Base-by-base conservation (phyloP, 2,888 invertebrate species). In the Aspidiotus rigidus region DNA sequence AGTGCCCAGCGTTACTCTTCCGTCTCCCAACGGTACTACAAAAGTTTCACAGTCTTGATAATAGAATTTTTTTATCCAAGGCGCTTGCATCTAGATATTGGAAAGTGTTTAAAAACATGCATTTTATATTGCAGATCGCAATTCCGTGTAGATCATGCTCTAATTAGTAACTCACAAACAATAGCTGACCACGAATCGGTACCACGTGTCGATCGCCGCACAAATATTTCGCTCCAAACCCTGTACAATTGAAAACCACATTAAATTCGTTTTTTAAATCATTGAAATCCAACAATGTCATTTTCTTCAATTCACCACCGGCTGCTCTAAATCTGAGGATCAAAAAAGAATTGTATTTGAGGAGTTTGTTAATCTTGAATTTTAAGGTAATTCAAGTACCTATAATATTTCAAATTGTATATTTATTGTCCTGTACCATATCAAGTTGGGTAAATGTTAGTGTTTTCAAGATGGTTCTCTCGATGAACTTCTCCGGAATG, bases 61-160 rank as follows among this genome's bases (percentile, higher is more conserved):
- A 76, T 89, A 89, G 67, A 91, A 93, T 9, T 86, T 87, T 79
- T 92, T 93, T 60, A 95, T 80, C 93, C 93, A 95, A 0, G 93
- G 93, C 0, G 93, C 94, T 69, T 83, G 83, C 0, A 87, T 84
- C 85, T 86, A n/a, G n/a, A n/a, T n/a, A 72, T 57, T 73, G 71
- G 17, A 53, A 53, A 15, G 5, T n/a, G 49, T 49, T 49, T 1
- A 49, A 49, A 13, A 49, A 49, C 2, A 49, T 3, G 2, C 6
- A 11, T 49, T 13, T 49, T 49, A 49, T 49, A 49, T 49, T 44
- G 6, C n/a, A 49, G 10, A 49, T 49, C 6, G 28, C 28, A 28
- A 28, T 5, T 3, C 28, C n/a, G n/a, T 28, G 5, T 28, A 28
- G 28, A 5, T 28, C 1, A 28, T 28, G 28, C 28, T 28, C 28